Evolutionary conservation across 2,113 vertebrate species (phyloP).

Genomic region (Petromus typicus): DNA sequence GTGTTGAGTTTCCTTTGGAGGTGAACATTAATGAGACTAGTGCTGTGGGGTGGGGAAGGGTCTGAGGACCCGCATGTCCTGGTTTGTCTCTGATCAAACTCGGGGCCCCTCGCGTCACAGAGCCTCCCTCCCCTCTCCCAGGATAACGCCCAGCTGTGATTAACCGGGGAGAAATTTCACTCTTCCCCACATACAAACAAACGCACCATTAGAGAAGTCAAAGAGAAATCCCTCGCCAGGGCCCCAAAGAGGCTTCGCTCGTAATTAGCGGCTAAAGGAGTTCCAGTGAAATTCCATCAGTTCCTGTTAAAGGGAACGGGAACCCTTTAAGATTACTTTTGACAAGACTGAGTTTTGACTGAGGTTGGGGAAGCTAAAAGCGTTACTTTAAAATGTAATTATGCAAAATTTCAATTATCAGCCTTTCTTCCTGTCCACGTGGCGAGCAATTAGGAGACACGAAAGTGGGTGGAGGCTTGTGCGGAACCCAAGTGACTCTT

Average conservation of each 20-base stretch:
- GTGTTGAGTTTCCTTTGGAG: slow-evolving; percentile 71
- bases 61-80: slow-evolving; percentile 30
- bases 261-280: slow-evolving; percentile 72
- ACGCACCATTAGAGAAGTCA: slow-evolving; percentile 34
- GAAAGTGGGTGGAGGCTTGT: neutral
- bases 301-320: slow-evolving; percentile 24
- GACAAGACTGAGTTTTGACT: slow-evolving; percentile 75
- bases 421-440: slow-evolving; percentile 33
- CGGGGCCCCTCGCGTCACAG: neutral
- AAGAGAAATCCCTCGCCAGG: slow-evolving; percentile 11
- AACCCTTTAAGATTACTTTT: slow-evolving; percentile 71
- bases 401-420: slow-evolving; percentile 78
- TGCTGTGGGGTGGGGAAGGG: slow-evolving; percentile 62
- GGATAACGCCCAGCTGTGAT: slow-evolving; percentile 61
- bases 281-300: slow-evolving; percentile 63
- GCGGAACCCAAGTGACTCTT: neutral
- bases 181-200: neutral
- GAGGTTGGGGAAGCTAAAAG: slow-evolving; percentile 71
- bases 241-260: slow-evolving; percentile 60
- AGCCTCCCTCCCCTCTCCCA: neutral
- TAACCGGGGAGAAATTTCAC: neutral
- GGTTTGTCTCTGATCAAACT: slow-evolving; percentile 70
- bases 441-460: slow-evolving; percentile 62
- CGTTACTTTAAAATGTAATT: slow-evolving; percentile 78
- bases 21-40: slow-evolving; percentile 77